Percentiles rank a stretch among this genome's conserved stretches.
Evolutionary conservation across 2,797 vertebrate genomes (phyloP).

Genomic region (Lates japonicus): DNA sequence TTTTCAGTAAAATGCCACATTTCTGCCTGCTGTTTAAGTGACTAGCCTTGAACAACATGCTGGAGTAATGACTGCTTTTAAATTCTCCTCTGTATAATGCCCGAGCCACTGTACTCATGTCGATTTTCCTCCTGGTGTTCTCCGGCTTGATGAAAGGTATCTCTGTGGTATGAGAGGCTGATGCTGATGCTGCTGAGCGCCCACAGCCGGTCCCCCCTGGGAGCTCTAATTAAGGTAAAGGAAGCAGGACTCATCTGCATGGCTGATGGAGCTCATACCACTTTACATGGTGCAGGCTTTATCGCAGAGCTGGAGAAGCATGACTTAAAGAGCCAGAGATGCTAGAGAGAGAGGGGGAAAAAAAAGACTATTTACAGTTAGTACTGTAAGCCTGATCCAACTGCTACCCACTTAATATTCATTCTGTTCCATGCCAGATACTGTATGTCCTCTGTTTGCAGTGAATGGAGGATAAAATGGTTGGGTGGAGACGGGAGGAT

Average conservation of each 20-base stretch:
- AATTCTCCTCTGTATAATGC: slow-evolving; percentile 38
- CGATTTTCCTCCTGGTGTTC: slow-evolving; percentile 54
- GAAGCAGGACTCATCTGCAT: slow-evolving; percentile 85
- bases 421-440: slow-evolving; percentile 74
- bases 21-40: slow-evolving; percentile 56
- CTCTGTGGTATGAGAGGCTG: slow-evolving; percentile 63
- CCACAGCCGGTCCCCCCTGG: slow-evolving; percentile 75
- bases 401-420: slow-evolving; percentile 70
- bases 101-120: slow-evolving; percentile 42
- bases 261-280: slow-evolving; percentile 77
- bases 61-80: slow-evolving; percentile 64
- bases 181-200: slow-evolving; percentile 67
- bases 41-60: slow-evolving; percentile 47
- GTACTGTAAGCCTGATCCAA: slow-evolving; percentile 54
- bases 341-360: slow-evolving; percentile 23
- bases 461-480: slow-evolving; percentile 65
- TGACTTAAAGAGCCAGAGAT: slow-evolving; percentile 58
- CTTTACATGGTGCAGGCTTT: slow-evolving; percentile 54
- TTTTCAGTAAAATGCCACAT: slow-evolving; percentile 39
- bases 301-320: slow-evolving; percentile 28
- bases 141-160: slow-evolving; percentile 67
- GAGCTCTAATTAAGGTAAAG: slow-evolving; percentile 87
- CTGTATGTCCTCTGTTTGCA: slow-evolving; percentile 65
- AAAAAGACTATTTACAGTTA: slow-evolving; percentile 43
- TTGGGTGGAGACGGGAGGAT: slow-evolving; percentile 58